These are phyloP conservation scores for Drosophila nikananu DNA, from an alignment of 1,140 invertebrate species.

Conservation along the genomic window DNA sequence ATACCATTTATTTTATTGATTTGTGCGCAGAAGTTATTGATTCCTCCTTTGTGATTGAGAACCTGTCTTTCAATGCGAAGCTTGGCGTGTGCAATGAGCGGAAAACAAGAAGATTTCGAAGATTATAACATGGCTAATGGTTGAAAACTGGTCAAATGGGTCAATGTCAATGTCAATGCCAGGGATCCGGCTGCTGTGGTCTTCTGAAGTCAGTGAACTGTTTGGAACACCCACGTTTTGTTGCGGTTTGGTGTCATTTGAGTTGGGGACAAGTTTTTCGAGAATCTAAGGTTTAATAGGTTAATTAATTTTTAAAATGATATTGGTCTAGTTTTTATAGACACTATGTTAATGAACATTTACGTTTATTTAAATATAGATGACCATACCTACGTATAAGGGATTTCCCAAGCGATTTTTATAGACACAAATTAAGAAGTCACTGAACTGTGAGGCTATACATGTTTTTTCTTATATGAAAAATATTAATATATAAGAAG, in stretches of 20 bases:
- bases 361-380: not conserved
- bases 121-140: slow-evolving; percentile 10
- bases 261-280: slow-evolving; percentile 3
- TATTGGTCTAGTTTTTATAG: not conserved
- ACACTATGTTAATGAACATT: not conserved
- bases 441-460: not conserved
- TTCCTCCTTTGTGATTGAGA: slow-evolving; percentile 42
- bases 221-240: slow-evolving; percentile 15
- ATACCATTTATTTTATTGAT: slow-evolving; percentile 33
- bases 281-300: not conserved
- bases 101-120: slow-evolving; percentile 2
- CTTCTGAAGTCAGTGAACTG: slow-evolving; percentile 35
- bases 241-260: not conserved
- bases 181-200: not conserved
- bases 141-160: slow-evolving; percentile 31
- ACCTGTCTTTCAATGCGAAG: slow-evolving; percentile 30
- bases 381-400: not conserved
- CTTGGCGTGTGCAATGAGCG: slow-evolving; percentile 23
- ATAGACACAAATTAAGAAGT: not conserved
- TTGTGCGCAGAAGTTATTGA: slow-evolving; percentile 52
- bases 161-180: slow-evolving; percentile 51
- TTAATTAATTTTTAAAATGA: not conserved
- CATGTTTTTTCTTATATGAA: not conserved
- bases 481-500: too few relatives aligned
- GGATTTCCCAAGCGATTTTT: not conserved